A percentile compares a stretch with the other conserved stretches of the same genome.
Evolutionary conservation across 2,888 invertebrate genomes (phyloP).

Genomic region (Phragmatobia fuliginosa): DNA sequence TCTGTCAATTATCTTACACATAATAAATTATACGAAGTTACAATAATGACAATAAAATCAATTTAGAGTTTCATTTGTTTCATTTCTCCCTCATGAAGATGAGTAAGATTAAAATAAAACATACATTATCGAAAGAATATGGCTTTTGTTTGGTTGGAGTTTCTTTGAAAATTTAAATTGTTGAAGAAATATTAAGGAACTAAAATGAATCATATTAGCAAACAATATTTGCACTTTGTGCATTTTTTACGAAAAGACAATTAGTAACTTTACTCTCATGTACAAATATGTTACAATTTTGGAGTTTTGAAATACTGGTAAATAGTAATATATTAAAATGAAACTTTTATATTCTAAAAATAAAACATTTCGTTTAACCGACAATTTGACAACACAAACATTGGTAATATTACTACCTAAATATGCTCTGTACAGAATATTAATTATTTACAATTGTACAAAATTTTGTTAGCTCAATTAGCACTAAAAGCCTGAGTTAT

Average conservation of each 20-base stretch:
- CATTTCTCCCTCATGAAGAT: neutral
- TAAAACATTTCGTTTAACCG: neutral
- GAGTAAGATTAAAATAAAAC: neutral
- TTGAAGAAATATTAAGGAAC: neutral
- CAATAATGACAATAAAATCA: neutral
- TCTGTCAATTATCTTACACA: neutral
- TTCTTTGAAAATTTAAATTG: neutral
- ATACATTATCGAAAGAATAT: neutral
- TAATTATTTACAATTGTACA: neutral
- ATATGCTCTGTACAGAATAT: neutral
- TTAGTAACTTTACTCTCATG: neutral
- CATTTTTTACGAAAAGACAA: neutral
- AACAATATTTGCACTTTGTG: too few species aligned
- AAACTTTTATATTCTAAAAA: too few species aligned
- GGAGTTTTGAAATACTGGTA: neutral
- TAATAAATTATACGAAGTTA: neutral
- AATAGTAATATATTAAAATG: too few species aligned
- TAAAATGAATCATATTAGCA: neutral
- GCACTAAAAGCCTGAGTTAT: constrained; percentile 16
- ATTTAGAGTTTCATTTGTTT: neutral
- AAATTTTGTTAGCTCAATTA: constrained; percentile 29
- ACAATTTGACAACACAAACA: neutral
- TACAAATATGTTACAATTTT: too few species aligned
- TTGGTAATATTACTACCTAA: neutral
- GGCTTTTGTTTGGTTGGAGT: neutral